Base-by-base conservation (phyloP, 2,888 invertebrate genomes). In the Hirudinaria manillensis region DNA sequence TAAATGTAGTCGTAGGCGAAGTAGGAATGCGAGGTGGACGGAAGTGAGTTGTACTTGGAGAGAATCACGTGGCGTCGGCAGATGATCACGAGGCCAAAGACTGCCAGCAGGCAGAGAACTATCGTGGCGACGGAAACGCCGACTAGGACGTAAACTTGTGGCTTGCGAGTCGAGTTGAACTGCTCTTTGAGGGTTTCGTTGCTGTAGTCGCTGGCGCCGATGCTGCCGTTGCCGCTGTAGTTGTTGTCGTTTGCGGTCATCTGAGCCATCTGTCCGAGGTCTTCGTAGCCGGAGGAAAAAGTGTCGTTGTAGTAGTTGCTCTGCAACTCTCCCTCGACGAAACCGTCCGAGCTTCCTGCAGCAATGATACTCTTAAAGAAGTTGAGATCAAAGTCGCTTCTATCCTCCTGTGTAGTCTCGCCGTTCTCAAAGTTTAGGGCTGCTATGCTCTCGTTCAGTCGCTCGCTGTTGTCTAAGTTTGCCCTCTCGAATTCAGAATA, bases 1-100 rank as follows among this genome's bases (percentile, higher is more conserved):
- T 79, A 79, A 56, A 78, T 76, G 76, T 78, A 78, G 53, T 74
- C 76, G 53, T 76, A 76, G 10, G 70, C 75, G 24, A 73, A 65
- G 73, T 65, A 56, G 2, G 72, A 72, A 34, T 32, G 32, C 29
- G 32, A 56, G n/a, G 61, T 29, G n/a, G 61, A 65, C 21, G 73
- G 73, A 36, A 73, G 61, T 19, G 73, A 73, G 24, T 65, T 61
- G 65, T 73, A 73, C 27, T 73, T 73, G 2, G 61, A 65, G 3
- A 73, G 65, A 21, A 65, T 73, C 34, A 56, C 65, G 65, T 73
- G 73, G 21, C 73, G 73, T 36, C 73, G 61, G 21, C 73, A 73
- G 13, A 72, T 55, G 27, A 72, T 24, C 2, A 53, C 72, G 53
- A 72, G 27, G 19, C 72, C 72, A 34, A 56, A 72, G 29, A 72